Percentiles rank a stretch among this genome's conserved stretches.
Evolutionary conservation across 2,888 invertebrate genomes (phyloP).

Genomic region (Drosophila acutilabella): DNA sequence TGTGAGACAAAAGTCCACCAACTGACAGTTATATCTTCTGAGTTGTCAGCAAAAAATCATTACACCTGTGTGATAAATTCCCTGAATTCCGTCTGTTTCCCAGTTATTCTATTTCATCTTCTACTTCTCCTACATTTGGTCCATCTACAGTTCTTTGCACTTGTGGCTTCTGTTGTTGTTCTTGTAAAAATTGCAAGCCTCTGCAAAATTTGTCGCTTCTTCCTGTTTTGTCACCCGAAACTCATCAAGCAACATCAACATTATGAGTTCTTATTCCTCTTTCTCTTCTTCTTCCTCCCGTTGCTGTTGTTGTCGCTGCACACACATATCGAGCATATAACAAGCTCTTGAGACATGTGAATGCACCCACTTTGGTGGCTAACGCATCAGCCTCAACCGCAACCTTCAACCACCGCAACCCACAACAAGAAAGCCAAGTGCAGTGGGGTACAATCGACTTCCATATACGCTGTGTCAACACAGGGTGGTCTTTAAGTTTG

Average conservation of each 20-base stretch:
- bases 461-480: no score
- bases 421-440: slow-evolving; percentile 29
- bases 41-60: not conserved
- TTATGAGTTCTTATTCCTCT: slow-evolving; percentile 42
- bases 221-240: slow-evolving; percentile 79
- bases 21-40: not conserved
- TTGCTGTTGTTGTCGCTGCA: slow-evolving; percentile 29
- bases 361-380: slow-evolving; percentile 83
- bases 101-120: not conserved
- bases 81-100: not conserved
- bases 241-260: slow-evolving; percentile 71
- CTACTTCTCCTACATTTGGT: not conserved
- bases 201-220: slow-evolving; percentile 75
- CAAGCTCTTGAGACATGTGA: slow-evolving; percentile 85
- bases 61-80: slow-evolving; percentile 11
- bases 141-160: slow-evolving; percentile 1
- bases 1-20: slow-evolving; percentile 1
- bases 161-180: slow-evolving; percentile 37
- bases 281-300: slow-evolving; percentile 34
- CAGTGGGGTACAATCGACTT: no score
- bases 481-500: no score
- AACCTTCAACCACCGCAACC: slow-evolving; percentile 69
- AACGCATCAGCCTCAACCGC: slow-evolving; percentile 70
- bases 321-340: slow-evolving; percentile 82
- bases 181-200: slow-evolving; percentile 74